phyloP scores from a whole-genome alignment of 2,113 vertebrate species.

The Takifugu flavidus region DNA sequence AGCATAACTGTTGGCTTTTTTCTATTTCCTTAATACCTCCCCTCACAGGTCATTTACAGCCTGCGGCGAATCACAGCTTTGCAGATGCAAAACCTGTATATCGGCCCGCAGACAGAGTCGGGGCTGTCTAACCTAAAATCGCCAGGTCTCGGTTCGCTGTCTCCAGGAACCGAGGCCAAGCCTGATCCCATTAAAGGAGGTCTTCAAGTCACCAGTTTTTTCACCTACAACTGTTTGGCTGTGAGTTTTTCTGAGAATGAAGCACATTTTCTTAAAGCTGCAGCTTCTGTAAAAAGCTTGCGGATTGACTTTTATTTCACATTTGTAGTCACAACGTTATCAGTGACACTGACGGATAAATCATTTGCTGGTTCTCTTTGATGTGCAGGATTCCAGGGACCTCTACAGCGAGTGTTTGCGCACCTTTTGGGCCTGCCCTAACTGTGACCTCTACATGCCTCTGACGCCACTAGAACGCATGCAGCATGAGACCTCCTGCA shows the following conservation, averaged over 20 bases:
- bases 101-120: slow-evolving; percentile 75
- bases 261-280: background rate
- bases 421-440: slow-evolving; percentile 88
- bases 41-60: slow-evolving; percentile 76
- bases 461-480: slow-evolving; percentile 87
- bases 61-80: slow-evolving; percentile 78
- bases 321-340: too few species aligned
- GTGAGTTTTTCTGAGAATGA: slow-evolving; percentile 71
- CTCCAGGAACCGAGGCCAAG: slow-evolving; percentile 67
- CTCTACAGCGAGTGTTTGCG: slow-evolving; percentile 89
- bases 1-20: background rate
- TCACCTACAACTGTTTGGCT: slow-evolving; percentile 89
- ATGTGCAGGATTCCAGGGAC: slow-evolving; percentile 76
- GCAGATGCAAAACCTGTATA: slow-evolving; percentile 84
- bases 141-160: slow-evolving; percentile 68
- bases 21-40: background rate
- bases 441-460: slow-evolving; percentile 84
- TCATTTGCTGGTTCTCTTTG: background rate
- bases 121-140: slow-evolving; percentile 12
- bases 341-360: background rate
- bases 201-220: slow-evolving; percentile 75
- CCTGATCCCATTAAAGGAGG: slow-evolving; percentile 86
- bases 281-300: background rate
- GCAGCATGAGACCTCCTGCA: slow-evolving; percentile 81
- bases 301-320: too few species aligned